Conservation (phyloP, 1,140 invertebrate species). For the Zaprionus taronus region DNA sequence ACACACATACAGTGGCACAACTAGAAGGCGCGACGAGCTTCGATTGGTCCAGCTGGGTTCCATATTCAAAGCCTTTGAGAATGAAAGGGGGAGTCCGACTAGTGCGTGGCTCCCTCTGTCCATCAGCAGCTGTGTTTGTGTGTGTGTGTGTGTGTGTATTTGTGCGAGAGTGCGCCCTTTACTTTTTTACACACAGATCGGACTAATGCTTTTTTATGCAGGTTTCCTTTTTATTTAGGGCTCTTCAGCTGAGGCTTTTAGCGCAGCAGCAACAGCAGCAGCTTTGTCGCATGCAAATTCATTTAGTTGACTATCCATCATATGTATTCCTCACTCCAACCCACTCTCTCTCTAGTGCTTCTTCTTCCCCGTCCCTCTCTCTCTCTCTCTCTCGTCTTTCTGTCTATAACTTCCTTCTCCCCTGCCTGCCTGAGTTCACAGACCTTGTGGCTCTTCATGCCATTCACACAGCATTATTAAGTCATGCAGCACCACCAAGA, state of each 20-base stretch:
- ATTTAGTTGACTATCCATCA: constrained; percentile 69
- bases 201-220: constrained; percentile 38
- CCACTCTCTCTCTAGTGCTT: background rate
- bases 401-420: background rate
- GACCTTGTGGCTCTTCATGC: constrained; percentile 20
- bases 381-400: background rate
- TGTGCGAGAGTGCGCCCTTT: constrained; percentile 15
- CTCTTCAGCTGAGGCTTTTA: constrained; percentile 50
- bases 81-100: constrained; percentile 31
- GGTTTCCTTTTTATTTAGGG: constrained; percentile 7
- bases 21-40: constrained; percentile 64
- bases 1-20: constrained; percentile 1
- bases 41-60: constrained; percentile 67
- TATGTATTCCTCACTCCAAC: constrained; percentile 1
- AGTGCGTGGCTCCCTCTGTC: constrained; percentile 57
- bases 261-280: constrained; percentile 28
- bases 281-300: constrained; percentile 70
- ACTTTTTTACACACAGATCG: constrained; percentile 15
- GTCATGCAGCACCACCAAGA: constrained; percentile 30
- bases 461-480: constrained; percentile 57
- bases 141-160: constrained; percentile 9
- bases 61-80: constrained; percentile 56
- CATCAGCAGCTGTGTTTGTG: constrained; percentile 2
- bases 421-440: constrained; percentile 22
- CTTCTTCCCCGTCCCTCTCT: background rate